Evolutionary conservation across 2,113 vertebrate species (phyloP), one percentile per base, ranked within the genome.

Genomic region (Turnix velox): DNA sequence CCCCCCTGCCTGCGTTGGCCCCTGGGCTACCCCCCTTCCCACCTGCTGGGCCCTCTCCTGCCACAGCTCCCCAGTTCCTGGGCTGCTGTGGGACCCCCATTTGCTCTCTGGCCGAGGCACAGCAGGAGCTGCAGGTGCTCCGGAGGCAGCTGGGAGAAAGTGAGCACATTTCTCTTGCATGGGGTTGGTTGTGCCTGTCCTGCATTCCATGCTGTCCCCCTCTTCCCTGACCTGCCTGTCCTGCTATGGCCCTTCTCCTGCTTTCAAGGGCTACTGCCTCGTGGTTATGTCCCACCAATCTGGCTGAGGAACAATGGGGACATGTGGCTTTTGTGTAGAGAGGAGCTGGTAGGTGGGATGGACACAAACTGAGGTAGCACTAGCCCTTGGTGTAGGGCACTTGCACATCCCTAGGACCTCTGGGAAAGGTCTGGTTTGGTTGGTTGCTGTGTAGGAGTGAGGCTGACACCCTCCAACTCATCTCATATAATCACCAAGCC

Each of bases 91-190:
- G 97, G 75, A 75, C 95, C 31, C 95, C 93, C 0, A 67, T 86
- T 52, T 98, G 99, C 97, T 99, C 98, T 82, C 87, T 99, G 98
- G 98, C 98, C 0, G 98, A 98, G 93, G 98, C 98, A 8, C 98
- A 99, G 61, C 98, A 98, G 97, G 99, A 99, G 88, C 98, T 99
- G 94, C 99, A 99, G 97, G 98, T 97, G 98, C 97, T 99, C 90
- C 99, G 97, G 96, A 98, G 96, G 95, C 98, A 99, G 96, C 95
- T 99, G 92, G 98, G 97, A 97, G 97, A 98, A 98, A 98, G 97
- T 98, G 98, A 98, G 97, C 90, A 73, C 0, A 0, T 19, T 69
- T 75, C 90, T 87, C 83, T 7, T 2, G 30, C 65, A 45, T 66
- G 80, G 27, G 77, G 45, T 27, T 31, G 61, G 39, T 74, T 58